Evolutionary conservation across 1,140 invertebrate species (phyloP).

Genomic region (Aphaenogaster floridana): DNA sequence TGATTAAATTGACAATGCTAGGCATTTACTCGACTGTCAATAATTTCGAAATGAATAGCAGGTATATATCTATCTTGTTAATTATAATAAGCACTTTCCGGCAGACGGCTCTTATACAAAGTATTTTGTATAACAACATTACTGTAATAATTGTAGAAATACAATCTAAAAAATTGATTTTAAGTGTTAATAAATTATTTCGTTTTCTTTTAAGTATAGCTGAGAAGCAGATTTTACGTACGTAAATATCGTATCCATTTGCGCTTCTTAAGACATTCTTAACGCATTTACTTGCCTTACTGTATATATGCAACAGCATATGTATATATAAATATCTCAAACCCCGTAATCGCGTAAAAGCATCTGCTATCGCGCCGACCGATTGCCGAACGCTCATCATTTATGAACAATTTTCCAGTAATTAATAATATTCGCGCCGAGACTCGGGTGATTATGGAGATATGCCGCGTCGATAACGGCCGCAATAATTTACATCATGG

Average conservation of each 20-base stretch:
- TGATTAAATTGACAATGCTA: background rate
- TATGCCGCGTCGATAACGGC: slow-evolving; percentile 32
- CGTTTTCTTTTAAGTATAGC: background rate
- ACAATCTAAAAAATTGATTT: background rate
- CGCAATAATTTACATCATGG: slow-evolving; percentile 43
- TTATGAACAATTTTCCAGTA: slow-evolving; percentile 50
- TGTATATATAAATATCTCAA: background rate
- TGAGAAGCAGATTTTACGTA: background rate
- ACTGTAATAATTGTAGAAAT: background rate
- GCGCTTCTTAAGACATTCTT: background rate
- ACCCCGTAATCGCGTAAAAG: slow-evolving; percentile 15
- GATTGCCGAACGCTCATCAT: slow-evolving; percentile 36
- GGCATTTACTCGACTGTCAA: background rate
- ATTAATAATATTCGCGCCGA: slow-evolving; percentile 58
- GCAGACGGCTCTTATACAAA: background rate
- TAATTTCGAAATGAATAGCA: background rate
- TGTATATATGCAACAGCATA: slow-evolving; percentile 19
- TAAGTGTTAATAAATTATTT: slow-evolving; percentile 22
- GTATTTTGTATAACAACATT: background rate
- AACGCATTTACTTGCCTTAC: background rate
- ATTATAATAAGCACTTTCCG: background rate
- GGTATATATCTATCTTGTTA: background rate
- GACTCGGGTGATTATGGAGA: slow-evolving; percentile 15
- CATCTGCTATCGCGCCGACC: slow-evolving; percentile 15
- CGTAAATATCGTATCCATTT: slow-evolving; percentile 14